These are phyloP conservation scores for Brachionichthys hirsutus DNA, from an alignment of 2,113 vertebrate species.

Conservation along the genomic window DNA sequence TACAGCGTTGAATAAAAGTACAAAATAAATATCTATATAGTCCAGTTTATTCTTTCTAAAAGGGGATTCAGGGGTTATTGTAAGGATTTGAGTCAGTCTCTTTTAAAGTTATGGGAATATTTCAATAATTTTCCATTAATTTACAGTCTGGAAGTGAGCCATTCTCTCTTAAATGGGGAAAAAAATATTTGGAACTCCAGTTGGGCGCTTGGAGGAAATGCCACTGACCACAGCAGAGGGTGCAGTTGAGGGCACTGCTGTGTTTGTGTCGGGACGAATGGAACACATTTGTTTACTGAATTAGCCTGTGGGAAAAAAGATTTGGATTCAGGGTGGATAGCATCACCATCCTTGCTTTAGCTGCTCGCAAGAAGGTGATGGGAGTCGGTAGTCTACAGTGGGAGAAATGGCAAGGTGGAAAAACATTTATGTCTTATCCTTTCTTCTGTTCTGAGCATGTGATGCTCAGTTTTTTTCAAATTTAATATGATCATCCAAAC, in stretches of 20 bases:
- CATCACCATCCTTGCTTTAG: slow-evolving; percentile 10
- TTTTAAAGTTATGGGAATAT: slow-evolving; percentile 6
- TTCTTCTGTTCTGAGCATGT: neutral
- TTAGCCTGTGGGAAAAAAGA: slow-evolving; percentile 6
- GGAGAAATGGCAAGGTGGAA: neutral
- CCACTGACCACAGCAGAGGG: slow-evolving; percentile 9
- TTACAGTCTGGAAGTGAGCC: slow-evolving; percentile 8
- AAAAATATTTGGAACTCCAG: slow-evolving; percentile 4
- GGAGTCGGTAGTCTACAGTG: neutral
- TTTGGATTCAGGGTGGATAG: neutral
- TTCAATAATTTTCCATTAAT: slow-evolving; percentile 19
- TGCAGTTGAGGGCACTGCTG: slow-evolving; percentile 29
- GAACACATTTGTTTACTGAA: slow-evolving; percentile 32
- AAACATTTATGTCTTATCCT: neutral
- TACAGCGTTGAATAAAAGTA: slow-evolving; percentile 1
- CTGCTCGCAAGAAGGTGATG: slow-evolving; percentile 3
- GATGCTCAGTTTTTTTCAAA: neutral
- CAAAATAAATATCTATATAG: slow-evolving; percentile 35
- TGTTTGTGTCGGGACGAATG: slow-evolving; percentile 33
- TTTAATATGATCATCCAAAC: neutral
- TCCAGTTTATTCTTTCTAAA: slow-evolving; percentile 37
- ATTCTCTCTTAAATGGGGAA: slow-evolving; percentile 17
- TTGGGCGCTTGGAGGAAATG: neutral
- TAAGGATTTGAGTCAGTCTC: slow-evolving; percentile 14
- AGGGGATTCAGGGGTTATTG: slow-evolving; percentile 28